Evolutionary conservation across 2,113 vertebrate species (phyloP).

Genomic region (Oryzias curvinotus): DNA sequence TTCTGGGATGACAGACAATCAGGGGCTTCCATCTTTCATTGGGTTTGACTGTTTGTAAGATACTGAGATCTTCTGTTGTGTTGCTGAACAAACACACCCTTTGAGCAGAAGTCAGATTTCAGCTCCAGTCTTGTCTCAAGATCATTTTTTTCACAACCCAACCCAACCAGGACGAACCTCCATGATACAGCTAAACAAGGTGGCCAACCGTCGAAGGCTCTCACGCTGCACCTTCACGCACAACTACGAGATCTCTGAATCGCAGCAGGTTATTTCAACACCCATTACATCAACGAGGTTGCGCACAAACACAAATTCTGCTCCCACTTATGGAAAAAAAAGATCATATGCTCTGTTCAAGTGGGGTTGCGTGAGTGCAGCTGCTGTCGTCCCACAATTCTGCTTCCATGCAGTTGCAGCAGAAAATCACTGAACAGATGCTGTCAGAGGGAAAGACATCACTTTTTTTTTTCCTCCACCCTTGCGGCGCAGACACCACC

Average conservation of each 20-base stretch:
- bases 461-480: conserved; percentile 21
- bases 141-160: no score
- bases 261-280: conserved; percentile 41
- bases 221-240: conserved; percentile 17
- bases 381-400: conserved; percentile 25
- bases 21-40: no score
- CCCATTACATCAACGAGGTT: conserved; percentile 38
- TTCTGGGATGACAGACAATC: no score
- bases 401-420: conserved; percentile 24
- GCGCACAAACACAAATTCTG: conserved; percentile 43
- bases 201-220: conserved; percentile 29
- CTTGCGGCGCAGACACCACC: conserved; percentile 24
- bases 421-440: conserved; percentile 28
- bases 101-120: no score
- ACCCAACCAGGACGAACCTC: conserved; percentile 16
- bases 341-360: conserved; percentile 40
- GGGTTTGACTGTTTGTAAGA: no score
- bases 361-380: conserved; percentile 36
- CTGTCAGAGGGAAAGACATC: conserved; percentile 30
- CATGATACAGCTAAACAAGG: conserved; percentile 18
- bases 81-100: no score
- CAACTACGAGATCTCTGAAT: conserved; percentile 34
- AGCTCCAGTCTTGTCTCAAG: no score
- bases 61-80: no score
- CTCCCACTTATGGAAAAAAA: conserved; percentile 41